phyloP scores from a whole-genome alignment of 2,797 vertebrate species.

The Calcarius lapponicus region DNA sequence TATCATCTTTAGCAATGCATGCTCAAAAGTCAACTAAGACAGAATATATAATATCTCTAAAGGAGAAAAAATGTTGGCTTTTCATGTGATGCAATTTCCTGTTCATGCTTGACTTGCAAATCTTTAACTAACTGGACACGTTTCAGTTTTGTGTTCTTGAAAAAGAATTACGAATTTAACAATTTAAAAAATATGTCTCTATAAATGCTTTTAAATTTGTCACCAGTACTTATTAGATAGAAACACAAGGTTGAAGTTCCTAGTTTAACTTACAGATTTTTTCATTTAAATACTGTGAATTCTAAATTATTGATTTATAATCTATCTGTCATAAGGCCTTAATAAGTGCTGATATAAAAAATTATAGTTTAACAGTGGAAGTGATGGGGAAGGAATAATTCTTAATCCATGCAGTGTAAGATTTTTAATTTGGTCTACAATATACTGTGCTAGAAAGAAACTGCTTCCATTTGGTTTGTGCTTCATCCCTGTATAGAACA shows the following conservation, averaged over 20 bases:
- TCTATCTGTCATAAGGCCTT: background rate
- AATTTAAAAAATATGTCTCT: background rate
- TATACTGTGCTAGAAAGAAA: background rate
- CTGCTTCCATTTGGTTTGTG: background rate
- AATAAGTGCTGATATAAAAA: background rate
- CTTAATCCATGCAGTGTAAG: background rate
- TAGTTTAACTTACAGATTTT: conserved; percentile 50
- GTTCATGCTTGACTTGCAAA: background rate
- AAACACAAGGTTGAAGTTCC: background rate
- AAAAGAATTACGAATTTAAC: background rate
- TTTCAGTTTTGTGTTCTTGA: background rate
- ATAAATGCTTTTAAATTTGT: conserved; percentile 23
- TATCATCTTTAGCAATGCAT: background rate
- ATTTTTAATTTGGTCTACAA: background rate
- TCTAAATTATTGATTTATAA: conserved; percentile 12
- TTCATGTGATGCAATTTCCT: background rate
- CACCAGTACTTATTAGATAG: background rate
- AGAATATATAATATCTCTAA: background rate
- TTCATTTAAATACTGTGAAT: conserved; percentile 53
- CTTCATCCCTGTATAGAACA: background rate
- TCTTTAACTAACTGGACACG: background rate
- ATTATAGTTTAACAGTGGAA: background rate
- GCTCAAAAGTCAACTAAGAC: background rate
- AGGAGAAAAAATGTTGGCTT: background rate
- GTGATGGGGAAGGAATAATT: background rate